Evolutionary conservation across 2,797 vertebrate genomes (phyloP), one percentile per base, ranked within the genome.

Genomic region (Phalanger gymnotis): DNA sequence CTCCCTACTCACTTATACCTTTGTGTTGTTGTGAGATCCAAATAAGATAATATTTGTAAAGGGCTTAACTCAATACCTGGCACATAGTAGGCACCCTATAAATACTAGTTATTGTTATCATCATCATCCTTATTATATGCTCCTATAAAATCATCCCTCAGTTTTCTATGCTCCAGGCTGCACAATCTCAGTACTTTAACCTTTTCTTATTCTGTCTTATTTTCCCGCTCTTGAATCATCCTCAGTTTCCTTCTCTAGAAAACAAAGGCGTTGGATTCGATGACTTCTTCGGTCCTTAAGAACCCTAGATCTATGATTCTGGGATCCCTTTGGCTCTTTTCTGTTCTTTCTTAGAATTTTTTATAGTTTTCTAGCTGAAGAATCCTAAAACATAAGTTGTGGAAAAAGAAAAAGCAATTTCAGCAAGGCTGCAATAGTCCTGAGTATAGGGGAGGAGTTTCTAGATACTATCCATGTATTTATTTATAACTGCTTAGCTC

Each of bases 391-490:
- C 34, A 22, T 66, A 54, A 54, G 53, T 54, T 34, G 61, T 61
- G 34, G 91, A 22, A 73, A 22, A 73, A 11, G 27, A 25, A 27
- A 10, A 81, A 81, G 56, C 56, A 57, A 61, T 34, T 47, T 56
- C 94, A 94, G 93, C 91, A 91, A 87, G 73, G 52, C 30, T 28
- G 90, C 61, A 34, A 34, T 34, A 0, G 11, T 40, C 90, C 57
- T 95, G 6, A 9, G 92, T 87, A 96, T 94, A 54, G 14, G 87
- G 81, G 92, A 94, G 61, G 91, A 40, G 51, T 30, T 95, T 53
- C 0, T 51, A 53, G 90, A 92, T 94, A 53, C 56, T 47, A 58
- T 57, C 91, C 66, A 22, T 54, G 16, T 73, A 5, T 40, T 95
- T 94, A 58, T 51, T 91, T 25, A 30, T 30, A 73, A 91, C 40